Conservation (phyloP, 2,797 vertebrate genomes). For the Parotocinclus haroldoi region DNA sequence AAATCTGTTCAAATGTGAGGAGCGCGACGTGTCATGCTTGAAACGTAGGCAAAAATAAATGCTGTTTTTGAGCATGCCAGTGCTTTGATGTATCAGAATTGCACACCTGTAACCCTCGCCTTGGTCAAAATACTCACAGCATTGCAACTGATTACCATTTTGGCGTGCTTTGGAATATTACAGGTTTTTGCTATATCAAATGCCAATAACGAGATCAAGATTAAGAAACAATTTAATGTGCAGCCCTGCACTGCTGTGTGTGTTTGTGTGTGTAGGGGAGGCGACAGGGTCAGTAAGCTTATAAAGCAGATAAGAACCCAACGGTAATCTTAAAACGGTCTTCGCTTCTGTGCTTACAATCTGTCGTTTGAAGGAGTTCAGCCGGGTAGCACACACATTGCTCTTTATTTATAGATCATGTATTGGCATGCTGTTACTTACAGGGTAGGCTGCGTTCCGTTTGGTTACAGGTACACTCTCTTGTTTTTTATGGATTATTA, state of each 20-base stretch:
- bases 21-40: too few species aligned
- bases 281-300: neutral
- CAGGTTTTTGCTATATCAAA: too few species aligned
- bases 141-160: too few species aligned
- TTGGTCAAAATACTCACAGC: too few species aligned
- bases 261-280: constrained; percentile 3
- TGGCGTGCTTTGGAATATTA: too few species aligned
- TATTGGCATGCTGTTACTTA: constrained; percentile 28
- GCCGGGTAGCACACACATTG: constrained; percentile 18
- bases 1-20: too few species aligned
- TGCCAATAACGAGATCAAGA: too few species aligned
- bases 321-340: constrained; percentile 59
- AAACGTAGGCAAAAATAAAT: too few species aligned
- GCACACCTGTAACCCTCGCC: too few species aligned
- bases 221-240: too few species aligned
- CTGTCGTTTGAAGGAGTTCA: constrained; percentile 56
- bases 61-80: too few species aligned
- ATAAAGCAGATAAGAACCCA: constrained; percentile 56
- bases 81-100: too few species aligned
- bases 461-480: constrained; percentile 2
- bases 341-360: constrained; percentile 52
- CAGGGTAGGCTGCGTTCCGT: neutral
- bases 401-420: constrained; percentile 8
- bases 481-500: constrained; percentile 29
- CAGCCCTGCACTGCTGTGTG: neutral